These are phyloP conservation scores for Epirrhoe alternata DNA, from an alignment of 2,888 invertebrate genomes.

Conservation along the genomic window DNA sequence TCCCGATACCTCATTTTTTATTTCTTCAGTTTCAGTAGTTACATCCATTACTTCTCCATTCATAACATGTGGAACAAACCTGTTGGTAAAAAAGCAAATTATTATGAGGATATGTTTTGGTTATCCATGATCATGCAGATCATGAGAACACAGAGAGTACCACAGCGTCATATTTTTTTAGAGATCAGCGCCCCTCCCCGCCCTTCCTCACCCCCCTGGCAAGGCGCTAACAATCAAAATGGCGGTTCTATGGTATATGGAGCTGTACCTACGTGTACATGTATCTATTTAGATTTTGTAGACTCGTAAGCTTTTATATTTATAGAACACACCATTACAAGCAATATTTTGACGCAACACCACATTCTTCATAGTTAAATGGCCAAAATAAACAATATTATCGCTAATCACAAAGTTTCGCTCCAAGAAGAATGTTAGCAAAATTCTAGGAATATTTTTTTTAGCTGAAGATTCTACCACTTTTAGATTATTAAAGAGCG, in stretches of 20 bases:
- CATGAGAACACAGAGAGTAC: slow-evolving; percentile 59
- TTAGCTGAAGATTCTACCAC: background rate
- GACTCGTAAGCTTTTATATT: slow-evolving; percentile 38
- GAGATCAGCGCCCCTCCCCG: slow-evolving; percentile 63
- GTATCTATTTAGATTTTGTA: slow-evolving; percentile 53
- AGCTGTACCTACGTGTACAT: slow-evolving; percentile 70
- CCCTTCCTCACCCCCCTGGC: slow-evolving; percentile 67
- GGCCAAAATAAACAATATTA: slow-evolving; percentile 6
- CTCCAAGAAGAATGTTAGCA: slow-evolving; percentile 7
- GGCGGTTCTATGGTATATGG: slow-evolving; percentile 76
- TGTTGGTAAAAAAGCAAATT: slow-evolving; percentile 59
- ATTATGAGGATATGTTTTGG: slow-evolving; percentile 59
- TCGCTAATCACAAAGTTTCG: slow-evolving; percentile 19
- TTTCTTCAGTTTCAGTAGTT: slow-evolving; percentile 55
- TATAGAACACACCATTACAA: background rate
- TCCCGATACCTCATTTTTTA: slow-evolving; percentile 11
- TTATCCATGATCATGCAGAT: slow-evolving; percentile 47
- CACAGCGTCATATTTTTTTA: slow-evolving; percentile 73
- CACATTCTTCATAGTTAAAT: background rate
- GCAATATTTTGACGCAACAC: slow-evolving; percentile 5
- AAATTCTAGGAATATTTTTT: background rate
- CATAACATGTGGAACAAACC: slow-evolving; percentile 69
- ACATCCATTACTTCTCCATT: slow-evolving; percentile 76
- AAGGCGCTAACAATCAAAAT: slow-evolving; percentile 81
- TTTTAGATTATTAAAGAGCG: background rate